Evolutionary conservation across 2,113 vertebrate genomes (phyloP), one percentile per base, ranked within the genome.

Genomic region (Bufo bufo): DNA sequence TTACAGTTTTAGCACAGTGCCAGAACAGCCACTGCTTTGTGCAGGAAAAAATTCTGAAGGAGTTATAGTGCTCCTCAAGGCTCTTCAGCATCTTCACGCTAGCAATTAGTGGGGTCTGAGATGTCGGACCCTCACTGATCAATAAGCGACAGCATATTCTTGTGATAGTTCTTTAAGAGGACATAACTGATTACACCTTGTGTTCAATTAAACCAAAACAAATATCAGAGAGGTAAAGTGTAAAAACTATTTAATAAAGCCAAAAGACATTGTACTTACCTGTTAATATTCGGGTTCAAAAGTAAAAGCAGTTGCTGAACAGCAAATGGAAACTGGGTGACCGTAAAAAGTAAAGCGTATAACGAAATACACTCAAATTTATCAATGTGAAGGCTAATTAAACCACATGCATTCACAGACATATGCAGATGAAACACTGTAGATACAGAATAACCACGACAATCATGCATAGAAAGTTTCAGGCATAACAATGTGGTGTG

Each of bases 211-310:
- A 78, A 17, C 13, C 0, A 58, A 47, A 81, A 61, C 7, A 69
- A 84, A 69, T 0, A 49, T 56, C 50, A 23, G 4, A 77, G 54
- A 63, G 20, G 23, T 4, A 65, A 10, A 2, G 78, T 52, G 45
- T 52, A 63, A 54, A 45, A 86, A 52, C 11, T 19, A 14, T 69
- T 56, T 1, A 19, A 54, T 61, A 82, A 66, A 54, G 66, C 23
- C 86, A 93, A 93, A 87, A 92, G 91, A 91, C 91, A 90, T 89
- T 0, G 91, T 96, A 95, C 94, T 96, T 96, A 94, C 95, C 94
- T 94, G 92, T 93, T 89, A 91, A 92, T 91, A 90, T 91, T 95
- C 93, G 92, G 93, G 93, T 90, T 95, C 94, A 95, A 93, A 33
- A 94, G 93, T 90, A 93, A 92, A 92, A 90, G 91, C 84, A 87